These are phyloP conservation scores for Steatornis caripensis DNA, from an alignment of 2,113 vertebrate genomes.

Conservation along the genomic window DNA sequence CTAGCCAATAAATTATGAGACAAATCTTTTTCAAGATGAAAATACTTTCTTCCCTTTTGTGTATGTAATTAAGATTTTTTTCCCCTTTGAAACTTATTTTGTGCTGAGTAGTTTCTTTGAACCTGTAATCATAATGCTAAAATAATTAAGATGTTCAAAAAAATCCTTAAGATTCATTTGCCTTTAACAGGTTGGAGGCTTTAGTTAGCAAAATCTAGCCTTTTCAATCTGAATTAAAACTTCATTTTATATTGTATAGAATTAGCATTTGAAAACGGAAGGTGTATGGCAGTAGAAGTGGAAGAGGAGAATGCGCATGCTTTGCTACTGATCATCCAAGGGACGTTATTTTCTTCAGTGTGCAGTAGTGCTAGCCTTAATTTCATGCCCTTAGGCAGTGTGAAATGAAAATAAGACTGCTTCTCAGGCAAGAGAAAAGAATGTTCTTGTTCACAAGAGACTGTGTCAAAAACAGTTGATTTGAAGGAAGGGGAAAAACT, in stretches of 20 bases:
- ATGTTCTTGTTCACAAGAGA: background rate
- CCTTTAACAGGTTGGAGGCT: background rate
- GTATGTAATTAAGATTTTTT: background rate
- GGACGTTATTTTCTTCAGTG: background rate
- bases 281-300: background rate
- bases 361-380: background rate
- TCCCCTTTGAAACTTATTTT: background rate
- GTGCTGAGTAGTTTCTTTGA: background rate
- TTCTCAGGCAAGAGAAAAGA: background rate
- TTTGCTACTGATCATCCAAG: background rate
- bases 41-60: background rate
- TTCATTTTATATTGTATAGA: background rate
- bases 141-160: background rate
- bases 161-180: background rate
- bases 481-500: background rate
- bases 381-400: background rate
- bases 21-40: background rate
- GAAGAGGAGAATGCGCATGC: background rate
- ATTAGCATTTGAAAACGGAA: background rate
- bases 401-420: background rate
- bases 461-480: background rate
- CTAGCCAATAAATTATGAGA: background rate
- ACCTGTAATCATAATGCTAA: background rate
- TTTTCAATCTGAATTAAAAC: background rate
- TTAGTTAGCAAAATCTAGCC: background rate